phyloP scores from a whole-genome alignment of 2,113 vertebrate genomes.

The Taurulus bubalis region DNA sequence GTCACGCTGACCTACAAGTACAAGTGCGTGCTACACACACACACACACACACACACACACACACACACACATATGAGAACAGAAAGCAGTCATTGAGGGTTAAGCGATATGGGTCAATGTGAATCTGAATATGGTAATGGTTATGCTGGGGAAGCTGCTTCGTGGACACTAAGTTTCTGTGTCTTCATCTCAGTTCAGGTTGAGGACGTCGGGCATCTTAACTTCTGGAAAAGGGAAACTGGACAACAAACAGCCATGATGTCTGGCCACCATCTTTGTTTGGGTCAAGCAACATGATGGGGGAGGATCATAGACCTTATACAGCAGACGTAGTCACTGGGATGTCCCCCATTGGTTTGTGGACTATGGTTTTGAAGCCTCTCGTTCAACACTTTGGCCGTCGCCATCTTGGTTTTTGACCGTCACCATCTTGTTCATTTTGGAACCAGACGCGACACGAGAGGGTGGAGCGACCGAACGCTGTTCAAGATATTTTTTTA shows the following conservation, averaged over 20 bases:
- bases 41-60: neutral
- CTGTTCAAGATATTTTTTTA: too few species aligned
- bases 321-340: neutral
- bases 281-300: neutral
- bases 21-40: neutral
- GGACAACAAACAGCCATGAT: neutral
- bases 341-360: neutral
- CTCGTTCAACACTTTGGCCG: neutral
- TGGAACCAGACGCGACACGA: too few species aligned
- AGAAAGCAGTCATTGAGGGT: constrained; percentile 32
- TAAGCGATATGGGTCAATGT: constrained; percentile 42
- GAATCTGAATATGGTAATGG: constrained; percentile 54
- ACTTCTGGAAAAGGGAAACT: neutral
- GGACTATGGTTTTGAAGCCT: neutral
- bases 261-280: constrained; percentile 4
- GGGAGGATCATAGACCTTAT: neutral
- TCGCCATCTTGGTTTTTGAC: too few species aligned
- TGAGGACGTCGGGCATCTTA: neutral
- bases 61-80: neutral
- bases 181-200: constrained; percentile 7
- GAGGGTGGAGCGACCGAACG: too few species aligned
- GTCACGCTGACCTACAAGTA: constrained; percentile 44
- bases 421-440: too few species aligned
- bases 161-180: neutral
- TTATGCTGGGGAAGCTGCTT: neutral